Base-by-base conservation (phyloP, 92 coral and sea anemone genomes). In the Galaxea fascicularis region DNA sequence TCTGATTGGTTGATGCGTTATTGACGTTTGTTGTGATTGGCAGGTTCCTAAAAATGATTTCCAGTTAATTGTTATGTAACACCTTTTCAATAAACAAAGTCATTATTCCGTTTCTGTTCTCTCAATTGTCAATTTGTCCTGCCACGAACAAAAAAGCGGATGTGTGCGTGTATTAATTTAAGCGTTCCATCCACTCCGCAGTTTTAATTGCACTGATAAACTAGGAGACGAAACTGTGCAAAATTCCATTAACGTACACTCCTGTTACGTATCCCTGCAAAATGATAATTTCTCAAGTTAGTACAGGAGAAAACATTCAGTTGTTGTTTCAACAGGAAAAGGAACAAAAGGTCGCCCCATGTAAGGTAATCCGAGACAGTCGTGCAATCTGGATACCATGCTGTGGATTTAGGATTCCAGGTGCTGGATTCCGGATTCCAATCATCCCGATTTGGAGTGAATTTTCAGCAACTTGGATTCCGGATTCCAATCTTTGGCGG, bases 241-340 rank as follows among this genome's bases (percentile, higher is more conserved):
- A 54, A n/a, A 45, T 79, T 2, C 74, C 30, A 24, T 51, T 66
- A 2, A 15, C 69, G 10, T 13, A 26, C 18, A 22, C 10, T 11
- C 29, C n/a, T n/a, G 84, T 54, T 79, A 79, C 59, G 84, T 79
- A 67, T 79, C 84, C 84, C 84, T 79, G 75, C 49, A 78, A 65
- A 1, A 53, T 66, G 0, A 65, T 18, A 24, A 60, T 3, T 21
- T 26, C 16, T 10, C 7, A 49, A 15, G 52, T 29, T 15, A 79
- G 25, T 13, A 62, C 22, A 52, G 0, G 44, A 30, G 20, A 1
- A 6, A 0, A 27, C 0, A 21, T 15, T 10, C 16, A 0, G 0
- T 0, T 25, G 0, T 56, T 11, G 17, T 1, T 11, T 1, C 0
- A 30, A 17, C 17, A 20, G 47, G 41, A 35, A 35, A 4, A 68